These are phyloP conservation scores for Lithophane semibrunnea DNA, from an alignment of 2,888 invertebrate genomes.

Conservation along the genomic window DNA sequence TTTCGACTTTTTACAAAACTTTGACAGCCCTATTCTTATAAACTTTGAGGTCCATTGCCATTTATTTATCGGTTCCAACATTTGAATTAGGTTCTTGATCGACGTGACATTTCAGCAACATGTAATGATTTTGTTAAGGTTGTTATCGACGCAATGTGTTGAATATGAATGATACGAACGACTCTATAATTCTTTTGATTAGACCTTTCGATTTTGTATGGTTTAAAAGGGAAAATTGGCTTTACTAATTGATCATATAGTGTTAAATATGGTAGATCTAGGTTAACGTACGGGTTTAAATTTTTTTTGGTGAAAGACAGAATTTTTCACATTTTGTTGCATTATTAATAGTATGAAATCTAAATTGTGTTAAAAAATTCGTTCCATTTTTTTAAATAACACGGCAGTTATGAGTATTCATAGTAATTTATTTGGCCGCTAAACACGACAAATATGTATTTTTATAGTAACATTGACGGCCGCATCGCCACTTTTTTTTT, in stretches of 20 bases:
- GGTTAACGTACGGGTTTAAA: neutral
- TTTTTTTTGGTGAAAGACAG: neutral
- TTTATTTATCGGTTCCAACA: constrained; percentile 49
- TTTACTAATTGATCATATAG: neutral
- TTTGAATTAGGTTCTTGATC: constrained; percentile 67
- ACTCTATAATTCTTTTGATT: constrained; percentile 9
- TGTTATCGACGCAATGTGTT: constrained; percentile 46
- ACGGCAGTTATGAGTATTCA: no score
- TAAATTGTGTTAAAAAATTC: no score
- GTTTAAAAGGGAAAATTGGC: neutral
- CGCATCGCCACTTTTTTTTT: no score
- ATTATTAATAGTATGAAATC: no score
- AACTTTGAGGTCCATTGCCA: constrained; percentile 46
- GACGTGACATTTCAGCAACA: constrained; percentile 73
- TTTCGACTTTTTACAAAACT: neutral
- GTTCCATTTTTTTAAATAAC: no score
- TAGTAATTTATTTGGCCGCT: no score
- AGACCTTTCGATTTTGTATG: neutral
- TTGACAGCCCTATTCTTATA: constrained; percentile 38
- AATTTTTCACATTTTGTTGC: no score
- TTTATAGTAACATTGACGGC: no score
- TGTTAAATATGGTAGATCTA: neutral
- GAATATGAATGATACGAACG: constrained; percentile 20
- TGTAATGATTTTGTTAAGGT: constrained; percentile 64
- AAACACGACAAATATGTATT: no score